Evolutionary conservation across 1,140 invertebrate genomes (phyloP).

Genomic region (Acromyrmex heyeri): DNA sequence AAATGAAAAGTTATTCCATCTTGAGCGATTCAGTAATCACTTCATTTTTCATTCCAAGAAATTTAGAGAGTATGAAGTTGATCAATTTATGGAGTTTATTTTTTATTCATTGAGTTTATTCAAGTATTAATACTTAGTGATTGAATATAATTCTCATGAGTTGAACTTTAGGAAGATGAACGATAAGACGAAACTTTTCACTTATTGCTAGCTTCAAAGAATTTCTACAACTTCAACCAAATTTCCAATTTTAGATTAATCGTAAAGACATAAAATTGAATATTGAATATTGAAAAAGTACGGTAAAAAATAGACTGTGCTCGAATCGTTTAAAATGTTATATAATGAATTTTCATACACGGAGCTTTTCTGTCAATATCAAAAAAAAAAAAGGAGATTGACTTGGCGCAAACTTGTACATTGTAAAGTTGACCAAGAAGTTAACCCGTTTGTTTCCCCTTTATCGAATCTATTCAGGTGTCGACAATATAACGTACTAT

Average conservation of each 20-base stretch:
- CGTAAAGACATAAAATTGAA: not conserved
- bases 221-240: not conserved
- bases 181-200: slow-evolving; percentile 26
- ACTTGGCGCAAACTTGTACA: not conserved
- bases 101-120: not conserved
- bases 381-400: not conserved
- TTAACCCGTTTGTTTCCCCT: not conserved
- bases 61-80: not conserved
- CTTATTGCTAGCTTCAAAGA: not conserved
- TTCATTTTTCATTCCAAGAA: too few species aligned
- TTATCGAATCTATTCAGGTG: not conserved
- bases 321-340: slow-evolving; percentile 12
- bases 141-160: slow-evolving; percentile 1
- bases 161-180: not conserved
- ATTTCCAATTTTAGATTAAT: slow-evolving; percentile 11
- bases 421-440: not conserved
- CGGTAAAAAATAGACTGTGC: not conserved
- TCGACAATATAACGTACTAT: not conserved
- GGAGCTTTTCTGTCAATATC: not conserved
- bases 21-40: too few species aligned
- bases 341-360: not conserved
- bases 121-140: not conserved
- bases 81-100: not conserved
- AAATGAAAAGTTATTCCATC: too few species aligned
- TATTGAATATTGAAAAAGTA: not conserved